A percentile compares a stretch with the other conserved stretches of the same genome.
Conservation (phyloP, 2,113 vertebrate genomes). For the Formicarius rufipectus region DNA sequence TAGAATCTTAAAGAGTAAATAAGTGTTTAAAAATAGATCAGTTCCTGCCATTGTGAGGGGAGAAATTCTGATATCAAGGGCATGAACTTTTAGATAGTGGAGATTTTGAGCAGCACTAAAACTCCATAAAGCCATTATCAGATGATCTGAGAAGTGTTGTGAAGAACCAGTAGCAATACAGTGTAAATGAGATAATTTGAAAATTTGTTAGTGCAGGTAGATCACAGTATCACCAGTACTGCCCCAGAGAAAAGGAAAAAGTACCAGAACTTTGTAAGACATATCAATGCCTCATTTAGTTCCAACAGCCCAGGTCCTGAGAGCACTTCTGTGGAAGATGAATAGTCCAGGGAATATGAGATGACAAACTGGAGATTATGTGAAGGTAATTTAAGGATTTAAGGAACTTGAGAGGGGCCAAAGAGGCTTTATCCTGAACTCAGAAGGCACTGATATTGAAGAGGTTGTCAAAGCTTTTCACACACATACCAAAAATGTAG, state of each 20-base stretch:
- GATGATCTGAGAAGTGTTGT: neutral
- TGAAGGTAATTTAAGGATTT: conserved; percentile 52
- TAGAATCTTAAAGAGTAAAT: neutral
- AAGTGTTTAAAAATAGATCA: neutral
- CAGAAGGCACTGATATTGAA: conserved; percentile 22
- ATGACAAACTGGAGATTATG: conserved; percentile 39
- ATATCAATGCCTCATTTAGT: neutral
- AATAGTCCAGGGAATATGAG: neutral
- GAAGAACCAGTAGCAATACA: neutral
- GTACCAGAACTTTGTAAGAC: neutral
- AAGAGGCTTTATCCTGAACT: conserved; percentile 37
- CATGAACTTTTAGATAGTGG: neutral
- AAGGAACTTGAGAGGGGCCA: conserved; percentile 31
- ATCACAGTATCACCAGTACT: neutral
- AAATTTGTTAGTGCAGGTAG: neutral
- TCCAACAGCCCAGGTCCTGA: neutral
- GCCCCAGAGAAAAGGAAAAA: neutral
- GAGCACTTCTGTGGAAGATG: neutral
- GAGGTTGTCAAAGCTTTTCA: conserved; percentile 44
- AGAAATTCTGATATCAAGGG: neutral
- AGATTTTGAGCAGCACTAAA: neutral
- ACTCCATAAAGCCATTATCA: neutral
- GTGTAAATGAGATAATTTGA: neutral
- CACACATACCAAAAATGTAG: neutral
- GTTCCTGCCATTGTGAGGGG: neutral